phyloP scores from a whole-genome alignment of 2,888 invertebrate species.

The Zygothrica quintamaculata region DNA sequence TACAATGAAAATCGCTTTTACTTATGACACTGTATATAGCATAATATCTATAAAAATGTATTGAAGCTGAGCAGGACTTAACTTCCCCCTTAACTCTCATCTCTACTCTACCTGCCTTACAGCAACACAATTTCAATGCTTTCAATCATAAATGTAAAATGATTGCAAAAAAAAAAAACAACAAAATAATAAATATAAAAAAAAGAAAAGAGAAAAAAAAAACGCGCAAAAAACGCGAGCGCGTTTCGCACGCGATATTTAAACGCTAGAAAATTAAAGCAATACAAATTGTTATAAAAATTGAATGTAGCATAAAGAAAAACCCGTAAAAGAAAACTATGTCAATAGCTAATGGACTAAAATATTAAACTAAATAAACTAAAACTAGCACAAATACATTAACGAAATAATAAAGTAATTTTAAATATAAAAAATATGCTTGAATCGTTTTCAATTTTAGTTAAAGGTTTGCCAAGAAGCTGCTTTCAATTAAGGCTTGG shows the following conservation, averaged over 20 bases:
- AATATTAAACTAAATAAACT: no score
- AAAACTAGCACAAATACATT: no score
- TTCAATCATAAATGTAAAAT: constrained; percentile 30
- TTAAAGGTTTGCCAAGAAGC: no score
- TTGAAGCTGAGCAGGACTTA: neutral
- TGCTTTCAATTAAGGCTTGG: no score
- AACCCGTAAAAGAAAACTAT: no score
- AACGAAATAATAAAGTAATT: neutral
- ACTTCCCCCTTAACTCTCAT: no score
- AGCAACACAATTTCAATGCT: neutral
- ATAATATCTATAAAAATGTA: neutral
- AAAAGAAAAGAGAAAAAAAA: no score
- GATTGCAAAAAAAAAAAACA: constrained; percentile 3
- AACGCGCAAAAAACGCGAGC: constrained; percentile 1
- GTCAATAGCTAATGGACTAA: no score
- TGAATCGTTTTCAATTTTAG: no score
- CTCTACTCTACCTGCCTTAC: no score
- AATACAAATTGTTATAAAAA: neutral
- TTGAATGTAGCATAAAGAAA: neutral
- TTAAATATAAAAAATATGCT: no score
- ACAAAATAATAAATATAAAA: no score
- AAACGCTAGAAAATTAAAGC: constrained; percentile 27
- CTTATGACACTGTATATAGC: constrained; percentile 29
- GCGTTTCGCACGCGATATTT: constrained; percentile 38
- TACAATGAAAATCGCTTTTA: constrained; percentile 22